Evolutionary conservation across 2,113 vertebrate genomes (phyloP).

Genomic region (Microcebus murinus): DNA sequence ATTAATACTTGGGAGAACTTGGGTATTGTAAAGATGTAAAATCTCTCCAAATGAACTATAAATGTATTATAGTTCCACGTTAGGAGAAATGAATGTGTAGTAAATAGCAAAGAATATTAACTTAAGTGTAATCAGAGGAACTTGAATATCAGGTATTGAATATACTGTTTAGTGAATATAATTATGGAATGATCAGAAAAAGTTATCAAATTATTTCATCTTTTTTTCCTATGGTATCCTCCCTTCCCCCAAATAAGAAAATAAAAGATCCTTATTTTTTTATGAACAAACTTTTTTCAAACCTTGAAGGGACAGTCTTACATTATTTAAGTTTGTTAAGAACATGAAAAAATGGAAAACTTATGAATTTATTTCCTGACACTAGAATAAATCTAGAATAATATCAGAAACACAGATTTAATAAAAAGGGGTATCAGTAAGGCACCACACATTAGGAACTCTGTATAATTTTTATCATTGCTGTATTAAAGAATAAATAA

Average conservation of each 20-base stretch:
- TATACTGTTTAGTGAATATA: neutral
- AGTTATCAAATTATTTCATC: neutral
- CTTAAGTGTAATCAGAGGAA: neutral
- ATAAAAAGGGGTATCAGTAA: neutral
- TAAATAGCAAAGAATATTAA: neutral
- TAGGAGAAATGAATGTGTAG: neutral
- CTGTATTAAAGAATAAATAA: neutral
- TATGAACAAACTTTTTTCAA: neutral
- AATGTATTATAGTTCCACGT: neutral
- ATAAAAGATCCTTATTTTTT: neutral
- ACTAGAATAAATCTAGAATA: neutral
- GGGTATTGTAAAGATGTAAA: neutral
- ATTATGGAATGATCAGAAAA: neutral
- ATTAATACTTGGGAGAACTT: too few relatives aligned
- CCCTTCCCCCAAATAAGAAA: neutral
- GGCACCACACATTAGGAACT: neutral
- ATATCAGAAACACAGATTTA: neutral
- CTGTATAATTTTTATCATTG: neutral
- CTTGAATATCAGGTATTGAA: neutral
- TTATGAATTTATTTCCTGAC: neutral
- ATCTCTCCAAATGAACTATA: neutral
- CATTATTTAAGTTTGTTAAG: neutral
- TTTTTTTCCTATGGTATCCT: neutral
- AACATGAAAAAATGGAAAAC: neutral
- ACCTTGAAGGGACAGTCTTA: neutral